A percentile compares a stretch with the other conserved stretches of the same genome.
phyloP scores from a whole-genome alignment of 37 sponge, comb jelly and placozoan genomes.

The Dysidea cf. avara region DNA sequence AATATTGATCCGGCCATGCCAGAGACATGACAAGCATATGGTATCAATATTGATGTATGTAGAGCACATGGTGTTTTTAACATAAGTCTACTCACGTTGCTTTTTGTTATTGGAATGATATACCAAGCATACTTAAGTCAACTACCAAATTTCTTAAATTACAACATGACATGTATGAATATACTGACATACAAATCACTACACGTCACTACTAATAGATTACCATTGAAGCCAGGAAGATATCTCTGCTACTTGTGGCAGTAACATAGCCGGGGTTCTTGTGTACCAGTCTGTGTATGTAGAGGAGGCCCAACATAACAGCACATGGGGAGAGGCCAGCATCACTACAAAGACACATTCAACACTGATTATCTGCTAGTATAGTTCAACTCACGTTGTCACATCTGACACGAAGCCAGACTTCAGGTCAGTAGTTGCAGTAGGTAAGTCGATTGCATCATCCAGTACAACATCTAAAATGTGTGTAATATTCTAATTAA shows the following conservation, averaged over 20 bases:
- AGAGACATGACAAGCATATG: too few relatives aligned
- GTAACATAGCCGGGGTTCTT: constrained; percentile 46
- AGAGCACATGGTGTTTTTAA: too few relatives aligned
- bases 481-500: neutral
- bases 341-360: constrained; percentile 45
- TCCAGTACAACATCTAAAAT: constrained; percentile 10
- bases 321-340: constrained; percentile 70
- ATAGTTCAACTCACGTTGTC: constrained; percentile 25
- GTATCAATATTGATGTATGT: too few relatives aligned
- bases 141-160: too few relatives aligned
- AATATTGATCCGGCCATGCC: too few relatives aligned
- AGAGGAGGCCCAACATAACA: constrained; percentile 66
- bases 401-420: constrained; percentile 40
- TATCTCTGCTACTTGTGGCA: constrained; percentile 36
- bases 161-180: too few relatives aligned
- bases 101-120: too few relatives aligned
- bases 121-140: too few relatives aligned
- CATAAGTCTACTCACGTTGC: too few relatives aligned
- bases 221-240: constrained; percentile 73
- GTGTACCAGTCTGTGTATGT: constrained; percentile 55
- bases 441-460: constrained; percentile 1
- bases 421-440: constrained; percentile 35
- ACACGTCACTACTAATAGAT: neutral
- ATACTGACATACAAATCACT: too few relatives aligned
- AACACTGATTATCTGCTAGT: too few relatives aligned